A percentile compares a stretch with the other conserved stretches of the same genome.
These are phyloP conservation scores for Lasioglossum albipes DNA, from an alignment of 1,140 invertebrate species.

Conservation along the genomic window DNA sequence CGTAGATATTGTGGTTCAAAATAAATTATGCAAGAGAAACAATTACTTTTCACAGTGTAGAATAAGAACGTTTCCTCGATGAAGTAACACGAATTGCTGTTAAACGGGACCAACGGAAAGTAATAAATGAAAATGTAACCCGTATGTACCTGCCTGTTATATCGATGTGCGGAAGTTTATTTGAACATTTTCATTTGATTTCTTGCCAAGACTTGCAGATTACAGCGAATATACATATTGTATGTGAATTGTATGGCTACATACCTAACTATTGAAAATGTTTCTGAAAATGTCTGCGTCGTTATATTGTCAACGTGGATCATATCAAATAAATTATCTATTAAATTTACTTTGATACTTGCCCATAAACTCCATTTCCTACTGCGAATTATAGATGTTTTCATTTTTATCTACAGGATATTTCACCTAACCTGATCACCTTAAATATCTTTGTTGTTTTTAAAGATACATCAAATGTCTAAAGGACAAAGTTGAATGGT, in stretches of 20 bases:
- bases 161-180: slow-evolving; percentile 1
- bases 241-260: neutral
- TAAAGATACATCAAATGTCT: no score
- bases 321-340: slow-evolving; percentile 24
- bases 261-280: slow-evolving; percentile 1
- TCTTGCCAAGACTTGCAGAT: neutral
- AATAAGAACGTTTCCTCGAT: slow-evolving; percentile 38
- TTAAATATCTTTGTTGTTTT: no score
- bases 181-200: neutral
- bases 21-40: no score
- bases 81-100: slow-evolving; percentile 31
- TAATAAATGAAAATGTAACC: slow-evolving; percentile 31
- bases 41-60: neutral
- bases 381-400: neutral
- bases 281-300: neutral
- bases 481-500: no score
- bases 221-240: neutral
- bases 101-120: slow-evolving; percentile 64
- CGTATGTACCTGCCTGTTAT: slow-evolving; percentile 43
- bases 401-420: no score
- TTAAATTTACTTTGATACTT: neutral
- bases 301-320: slow-evolving; percentile 15
- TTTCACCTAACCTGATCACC: no score
- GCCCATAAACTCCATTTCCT: neutral
- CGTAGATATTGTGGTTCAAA: no score